These are phyloP conservation scores for Cryptosula pallasiana DNA, from an alignment of 2,888 invertebrate species.

Conservation along the genomic window DNA sequence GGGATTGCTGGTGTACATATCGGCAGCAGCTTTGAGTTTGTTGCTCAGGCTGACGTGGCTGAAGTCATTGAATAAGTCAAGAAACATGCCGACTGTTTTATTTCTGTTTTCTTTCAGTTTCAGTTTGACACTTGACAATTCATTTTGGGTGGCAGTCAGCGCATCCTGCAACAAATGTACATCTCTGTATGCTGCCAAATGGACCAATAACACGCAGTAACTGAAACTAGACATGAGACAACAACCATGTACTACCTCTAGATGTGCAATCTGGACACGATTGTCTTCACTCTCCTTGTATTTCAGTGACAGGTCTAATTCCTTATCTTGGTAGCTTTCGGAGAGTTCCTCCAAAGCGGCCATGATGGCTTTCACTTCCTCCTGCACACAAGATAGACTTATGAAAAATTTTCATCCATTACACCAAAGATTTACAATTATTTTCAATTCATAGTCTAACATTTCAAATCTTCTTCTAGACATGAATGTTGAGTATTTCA, in stretches of 20 bases:
- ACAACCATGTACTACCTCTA: constrained; percentile 46
- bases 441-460: too few species aligned
- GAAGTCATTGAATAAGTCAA: constrained; percentile 8
- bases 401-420: too few species aligned
- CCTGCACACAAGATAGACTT: too few species aligned
- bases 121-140: neutral
- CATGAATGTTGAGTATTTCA: too few species aligned
- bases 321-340: constrained; percentile 98
- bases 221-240: constrained; percentile 64
- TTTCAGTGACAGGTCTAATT: constrained; percentile 91
- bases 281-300: constrained; percentile 80
- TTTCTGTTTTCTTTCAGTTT: neutral
- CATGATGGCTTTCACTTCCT: constrained; percentile 60
- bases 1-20: neutral
- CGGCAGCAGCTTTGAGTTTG: neutral
- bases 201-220: neutral
- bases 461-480: too few species aligned
- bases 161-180: neutral
- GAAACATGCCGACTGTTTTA: constrained; percentile 11
- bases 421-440: too few species aligned
- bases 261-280: neutral
- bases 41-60: neutral
- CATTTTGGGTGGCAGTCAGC: neutral
- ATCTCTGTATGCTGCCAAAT: neutral
- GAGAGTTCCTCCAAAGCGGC: constrained; percentile 97